Conservation (phyloP, 2,797 vertebrate species). For the Trachops cirrhosus region DNA sequence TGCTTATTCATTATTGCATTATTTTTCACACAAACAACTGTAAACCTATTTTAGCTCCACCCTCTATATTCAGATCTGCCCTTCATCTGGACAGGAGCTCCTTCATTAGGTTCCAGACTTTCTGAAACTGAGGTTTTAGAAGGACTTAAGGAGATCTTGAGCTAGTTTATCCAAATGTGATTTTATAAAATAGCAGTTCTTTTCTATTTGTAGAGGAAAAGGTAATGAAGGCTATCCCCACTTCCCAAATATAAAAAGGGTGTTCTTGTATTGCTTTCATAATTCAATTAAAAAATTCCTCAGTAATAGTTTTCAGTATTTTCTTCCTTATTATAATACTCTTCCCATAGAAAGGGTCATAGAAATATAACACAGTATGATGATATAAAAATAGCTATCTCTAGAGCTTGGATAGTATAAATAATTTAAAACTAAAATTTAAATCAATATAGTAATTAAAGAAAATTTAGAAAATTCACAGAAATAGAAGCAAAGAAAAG, state of each 20-base stretch:
- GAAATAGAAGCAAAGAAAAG: neutral
- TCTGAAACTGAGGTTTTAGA: neutral
- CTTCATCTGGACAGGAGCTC: neutral
- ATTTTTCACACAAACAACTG: neutral
- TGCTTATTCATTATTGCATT: neutral
- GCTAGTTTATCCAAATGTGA: neutral
- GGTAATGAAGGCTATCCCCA: neutral
- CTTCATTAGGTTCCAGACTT: neutral
- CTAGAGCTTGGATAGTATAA: neutral
- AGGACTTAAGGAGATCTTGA: neutral
- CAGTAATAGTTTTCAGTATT: neutral
- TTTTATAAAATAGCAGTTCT: neutral
- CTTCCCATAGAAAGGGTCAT: neutral
- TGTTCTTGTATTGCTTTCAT: conserved; percentile 8
- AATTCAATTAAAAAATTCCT: conserved; percentile 13
- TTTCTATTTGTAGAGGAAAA: neutral
- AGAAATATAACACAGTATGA: neutral
- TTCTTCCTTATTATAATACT: conserved; percentile 3
- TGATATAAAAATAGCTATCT: neutral
- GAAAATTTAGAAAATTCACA: conserved; percentile 2
- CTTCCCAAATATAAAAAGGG: neutral
- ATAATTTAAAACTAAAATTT: conserved; percentile 1
- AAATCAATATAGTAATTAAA: neutral
- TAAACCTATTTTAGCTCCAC: neutral
- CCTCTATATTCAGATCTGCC: neutral